Percentiles rank a stretch among this genome's conserved stretches.
Conservation (phyloP, 2,888 invertebrate genomes). For the Drosophila barbarae region DNA sequence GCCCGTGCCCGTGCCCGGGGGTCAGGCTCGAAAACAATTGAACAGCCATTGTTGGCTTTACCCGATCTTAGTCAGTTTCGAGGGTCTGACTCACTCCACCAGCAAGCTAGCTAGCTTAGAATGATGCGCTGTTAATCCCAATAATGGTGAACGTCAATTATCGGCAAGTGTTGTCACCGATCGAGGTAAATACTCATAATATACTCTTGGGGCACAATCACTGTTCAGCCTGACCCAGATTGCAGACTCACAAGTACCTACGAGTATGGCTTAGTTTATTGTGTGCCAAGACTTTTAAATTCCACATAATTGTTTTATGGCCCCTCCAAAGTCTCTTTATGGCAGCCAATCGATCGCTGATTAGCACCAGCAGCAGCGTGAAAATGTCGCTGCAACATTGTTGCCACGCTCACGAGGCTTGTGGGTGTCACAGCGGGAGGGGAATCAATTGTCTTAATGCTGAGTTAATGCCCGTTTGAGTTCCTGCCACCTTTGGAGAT, state of each 20-base stretch:
- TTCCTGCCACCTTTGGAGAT: constrained; percentile 2
- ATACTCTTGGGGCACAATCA: constrained; percentile 1
- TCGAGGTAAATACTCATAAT: constrained; percentile 14
- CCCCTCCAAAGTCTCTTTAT: constrained; percentile 40
- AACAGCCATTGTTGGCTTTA: constrained; percentile 37
- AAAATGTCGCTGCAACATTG: constrained; percentile 40
- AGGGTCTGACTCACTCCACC: constrained; percentile 20
- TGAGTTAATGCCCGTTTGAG: constrained; percentile 21
- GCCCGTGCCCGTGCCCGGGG: background rate
- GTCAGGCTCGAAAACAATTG: constrained; percentile 26
- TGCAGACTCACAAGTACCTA: constrained; percentile 24
- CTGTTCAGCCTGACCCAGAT: constrained; percentile 59
- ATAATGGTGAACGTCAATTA: constrained; percentile 56
- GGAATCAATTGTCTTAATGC: constrained; percentile 23
- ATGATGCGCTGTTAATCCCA: constrained; percentile 38
- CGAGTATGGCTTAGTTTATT: constrained; percentile 40
- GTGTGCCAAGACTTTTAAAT: constrained; percentile 54
- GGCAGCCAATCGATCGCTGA: constrained; percentile 45
- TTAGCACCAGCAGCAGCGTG: constrained; percentile 25
- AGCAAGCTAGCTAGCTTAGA: background rate
- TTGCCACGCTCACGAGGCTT: constrained; percentile 29
- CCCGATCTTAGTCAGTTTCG: constrained; percentile 24
- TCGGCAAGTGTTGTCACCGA: constrained; percentile 38
- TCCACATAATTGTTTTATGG: constrained; percentile 50
- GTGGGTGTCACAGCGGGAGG: constrained; percentile 25